Evolutionary conservation across 2,888 invertebrate species (phyloP), one percentile per base, ranked within the genome.

Genomic region (Abrostola tripartita): DNA sequence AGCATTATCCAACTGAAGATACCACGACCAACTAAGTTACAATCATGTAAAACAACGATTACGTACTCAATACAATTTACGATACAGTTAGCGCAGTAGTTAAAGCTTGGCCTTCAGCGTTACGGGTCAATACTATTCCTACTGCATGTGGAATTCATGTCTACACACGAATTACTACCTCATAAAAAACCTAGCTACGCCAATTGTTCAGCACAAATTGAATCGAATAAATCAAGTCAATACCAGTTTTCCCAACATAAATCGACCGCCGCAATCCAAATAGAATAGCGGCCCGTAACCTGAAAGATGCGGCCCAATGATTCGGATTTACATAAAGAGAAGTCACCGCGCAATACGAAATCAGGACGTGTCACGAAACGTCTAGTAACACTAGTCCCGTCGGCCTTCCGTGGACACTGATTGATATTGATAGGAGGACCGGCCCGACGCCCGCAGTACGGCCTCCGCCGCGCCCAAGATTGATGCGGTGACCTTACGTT

Each of bases 381-480:
- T 61, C 74, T 64, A 44, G 68, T 47, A 65, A 67, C 63, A 69
- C 55, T 68, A 62, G 54, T 55, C 72, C 70, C 64, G 69, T 58
- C 73, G 78, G 69, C 64, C 80, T 71, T 69, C 68, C 61, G 44
- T 41, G 38, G 84, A 81, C 87, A 83, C 87, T 90, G 90, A 92
- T 91, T 90, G 90, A 91, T 89, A 92, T 90, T 90, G 91, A 92
- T 90, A 87, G 88, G 77, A 64, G 76, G 76, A 69, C 53, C 69
- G 59, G 64, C 55, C 71, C 73, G 81, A 78, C 82, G 79, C 81
- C 79, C 79, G 78, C 60, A 56, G 8, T 41, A 37, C 56, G 53
- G 65, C 59, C 70, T 56, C 74, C 61, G 68, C 68, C 72, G 58
- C 60, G 55, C 72, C 67, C 66, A 76, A 81, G 81, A 83, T 83